Evolutionary conservation across 1,140 invertebrate species (phyloP), one percentile per base, ranked within the genome.

Genomic region (Neuroterus valhalla): DNA sequence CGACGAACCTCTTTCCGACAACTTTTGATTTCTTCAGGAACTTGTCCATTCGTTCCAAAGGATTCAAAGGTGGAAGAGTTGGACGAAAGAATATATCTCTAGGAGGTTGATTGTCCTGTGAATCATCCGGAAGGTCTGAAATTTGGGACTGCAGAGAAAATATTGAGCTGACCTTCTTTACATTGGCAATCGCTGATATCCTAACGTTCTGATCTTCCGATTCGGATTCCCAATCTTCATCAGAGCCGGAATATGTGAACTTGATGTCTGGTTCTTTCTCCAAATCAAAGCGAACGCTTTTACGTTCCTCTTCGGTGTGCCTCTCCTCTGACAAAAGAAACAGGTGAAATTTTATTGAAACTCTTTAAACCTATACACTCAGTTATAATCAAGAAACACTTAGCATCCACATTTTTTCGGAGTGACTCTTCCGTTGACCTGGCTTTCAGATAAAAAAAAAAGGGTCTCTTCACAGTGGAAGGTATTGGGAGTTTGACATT

Each of bases 261-360:
- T 82, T 89, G 21, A 87, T 82, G 70, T 78, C 82, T 69, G 83
- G 84, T 72, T 87, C 80, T 74, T 79, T 87, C 44, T 92, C 91
- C 45, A 93, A 84, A 84, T 93, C 93, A 75, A 94, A 94, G 4
- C 93, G 90, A 2, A 94, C 93, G 79, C 94, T 95, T 82, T 95
- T 96, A 45, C 93, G 93, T 78, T 94, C 94, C 52, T 95, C 94
- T 50, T 94, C 93, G 68, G 90, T 89, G 70, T 87, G 85, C 79
- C 84, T 85, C 73, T 90, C 86, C 66, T 91, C 90, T 89, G 75
- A 78, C 77, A 78, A 82, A 80, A 43, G 74, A 77, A 78, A 73
- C 67, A 78, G 76, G 76, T 68, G 38, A 71, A 48, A 14, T 38
- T 38, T 38, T 38, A 8, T 38, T 38, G 6, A 38, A 38, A 38